A percentile compares a stretch with the other conserved stretches of the same genome.
Evolutionary conservation across 2,888 invertebrate species (phyloP).

Genomic region (Morinoia aosen): DNA sequence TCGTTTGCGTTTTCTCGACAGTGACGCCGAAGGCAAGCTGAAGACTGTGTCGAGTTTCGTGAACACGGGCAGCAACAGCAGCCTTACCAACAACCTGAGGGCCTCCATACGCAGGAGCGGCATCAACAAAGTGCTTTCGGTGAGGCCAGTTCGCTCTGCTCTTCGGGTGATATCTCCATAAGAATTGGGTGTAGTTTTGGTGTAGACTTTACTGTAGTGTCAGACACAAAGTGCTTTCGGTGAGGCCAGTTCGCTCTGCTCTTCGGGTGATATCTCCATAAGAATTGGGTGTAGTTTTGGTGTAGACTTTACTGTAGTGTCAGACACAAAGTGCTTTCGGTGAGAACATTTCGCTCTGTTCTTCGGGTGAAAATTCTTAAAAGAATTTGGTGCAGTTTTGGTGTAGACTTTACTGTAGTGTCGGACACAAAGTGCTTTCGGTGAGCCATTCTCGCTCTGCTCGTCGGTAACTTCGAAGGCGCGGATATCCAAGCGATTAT

Average conservation of each 20-base stretch:
- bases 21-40: constrained; percentile 46
- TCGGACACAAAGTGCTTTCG: constrained; percentile 52
- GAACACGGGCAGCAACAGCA: constrained; percentile 12
- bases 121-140: constrained; percentile 49
- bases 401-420: neutral
- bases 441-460: neutral
- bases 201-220: neutral
- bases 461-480: no score
- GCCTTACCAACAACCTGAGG: constrained; percentile 1
- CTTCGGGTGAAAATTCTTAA: neutral
- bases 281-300: neutral
- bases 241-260: neutral
- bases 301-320: neutral
- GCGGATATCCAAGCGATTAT: no score
- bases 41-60: constrained; percentile 14
- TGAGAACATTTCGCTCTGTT: neutral
- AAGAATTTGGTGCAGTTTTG: neutral
- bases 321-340: constrained; percentile 53
- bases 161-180: neutral
- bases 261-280: neutral
- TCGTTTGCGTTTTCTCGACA: neutral
- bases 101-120: constrained; percentile 28
- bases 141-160: neutral
- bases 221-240: constrained; percentile 53
- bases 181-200: neutral